Base-by-base conservation (phyloP, 2,113 vertebrate species). In the Cottus gobio region DNA sequence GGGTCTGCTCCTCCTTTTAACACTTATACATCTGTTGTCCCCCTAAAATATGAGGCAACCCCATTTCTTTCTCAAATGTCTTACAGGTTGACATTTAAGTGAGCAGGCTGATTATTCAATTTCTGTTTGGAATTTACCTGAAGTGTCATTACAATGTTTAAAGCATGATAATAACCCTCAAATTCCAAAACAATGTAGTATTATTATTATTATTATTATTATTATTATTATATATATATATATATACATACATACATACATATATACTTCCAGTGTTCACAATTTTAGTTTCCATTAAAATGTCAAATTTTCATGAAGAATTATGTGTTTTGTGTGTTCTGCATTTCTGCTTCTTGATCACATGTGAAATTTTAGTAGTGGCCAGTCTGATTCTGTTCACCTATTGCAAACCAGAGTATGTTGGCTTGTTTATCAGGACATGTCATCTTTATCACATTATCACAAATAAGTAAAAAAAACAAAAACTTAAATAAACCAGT, bases 251-350 rank as follows among this genome's bases (percentile, higher is more conserved):
- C 9, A 10, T 52, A 18, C 10, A 66, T 15, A 37, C 76, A 85
- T 81, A 71, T 54, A 68, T 80, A 77, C 66, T 79, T 89, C 80
- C 84, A 89, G 83, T 93, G 91, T 93, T 92, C 92, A 92, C 90
- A 90, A 87, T 90, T 93, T 93, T 92, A 93, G 92, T 95, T 92
- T 91, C 83, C 90, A 94, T 93, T 95, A 94, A 95, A 95, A 88
- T 94, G 91, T 91, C 84, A 88, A 87, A 89, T 93, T 87, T 93
- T 90, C 87, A 91, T 91, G 77, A 92, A 77, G 69, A 82, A 56
- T 39, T 48, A 3, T 2, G 61, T 64, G 82, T 70, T 61, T 39
- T 69, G 46, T 75, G 11, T 60, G 68, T 61, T 5, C 10, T 26
- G 10, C 4, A 13, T 68, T 61, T 20, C 22, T 77, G 44, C 44